Percentiles rank a stretch among this genome's conserved stretches.
Conservation (phyloP, 2,113 vertebrate genomes). For the Falco punctatus region DNA sequence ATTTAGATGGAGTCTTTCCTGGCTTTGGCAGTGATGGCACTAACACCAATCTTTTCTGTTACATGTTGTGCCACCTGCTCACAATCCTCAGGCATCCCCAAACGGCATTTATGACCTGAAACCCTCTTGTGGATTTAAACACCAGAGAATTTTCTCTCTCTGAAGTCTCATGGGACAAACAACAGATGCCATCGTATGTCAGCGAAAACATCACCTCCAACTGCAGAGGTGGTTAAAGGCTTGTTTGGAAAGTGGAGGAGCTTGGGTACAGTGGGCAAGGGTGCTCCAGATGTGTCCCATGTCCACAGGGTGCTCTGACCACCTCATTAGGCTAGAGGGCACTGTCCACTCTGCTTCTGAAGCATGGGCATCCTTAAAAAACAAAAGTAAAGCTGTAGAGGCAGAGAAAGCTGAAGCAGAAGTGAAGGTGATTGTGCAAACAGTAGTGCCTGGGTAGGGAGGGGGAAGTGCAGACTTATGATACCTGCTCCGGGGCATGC, state of each 20-base stretch:
- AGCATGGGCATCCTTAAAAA: not conserved
- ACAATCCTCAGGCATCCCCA: not conserved
- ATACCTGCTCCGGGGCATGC: not conserved
- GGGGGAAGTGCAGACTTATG: not conserved
- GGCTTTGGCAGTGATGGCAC: not conserved
- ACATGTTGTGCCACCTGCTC: not conserved
- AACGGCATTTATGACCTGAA: not conserved
- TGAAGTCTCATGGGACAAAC: not conserved
- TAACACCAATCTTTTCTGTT: not conserved
- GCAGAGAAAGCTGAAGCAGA: not conserved
- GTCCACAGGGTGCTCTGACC: not conserved
- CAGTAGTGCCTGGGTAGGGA: not conserved
- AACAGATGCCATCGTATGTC: not conserved
- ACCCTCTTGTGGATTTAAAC: not conserved
- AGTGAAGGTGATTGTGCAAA: not conserved
- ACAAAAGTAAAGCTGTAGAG: not conserved
- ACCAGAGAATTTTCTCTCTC: not conserved
- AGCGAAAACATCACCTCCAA: not conserved
- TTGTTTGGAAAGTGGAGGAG: not conserved
- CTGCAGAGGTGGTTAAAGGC: not conserved
- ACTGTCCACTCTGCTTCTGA: conserved; percentile 38
- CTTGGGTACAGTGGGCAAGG: not conserved
- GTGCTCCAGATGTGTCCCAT: not conserved
- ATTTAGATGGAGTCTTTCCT: not conserved
- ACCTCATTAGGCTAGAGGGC: conserved; percentile 40